phyloP scores from a whole-genome alignment of 30 jellyfish, hydroid and myxozoan species.

The Hydra vulgaris region DNA sequence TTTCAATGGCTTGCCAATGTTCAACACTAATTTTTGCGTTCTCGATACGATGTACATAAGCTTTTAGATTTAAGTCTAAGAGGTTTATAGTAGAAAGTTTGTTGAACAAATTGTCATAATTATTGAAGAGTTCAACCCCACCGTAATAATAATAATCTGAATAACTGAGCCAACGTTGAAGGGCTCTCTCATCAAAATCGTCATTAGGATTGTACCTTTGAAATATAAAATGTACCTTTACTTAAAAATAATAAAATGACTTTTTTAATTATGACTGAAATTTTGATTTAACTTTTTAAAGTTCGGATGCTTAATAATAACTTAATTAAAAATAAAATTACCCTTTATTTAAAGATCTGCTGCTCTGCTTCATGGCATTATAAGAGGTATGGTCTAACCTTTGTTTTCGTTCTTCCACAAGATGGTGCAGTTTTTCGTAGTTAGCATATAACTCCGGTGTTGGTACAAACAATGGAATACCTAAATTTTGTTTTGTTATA shows the following conservation, averaged over 20 bases:
- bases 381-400: not conserved
- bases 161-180: not conserved
- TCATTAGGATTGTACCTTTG: conserved; percentile 1
- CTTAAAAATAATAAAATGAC: not conserved
- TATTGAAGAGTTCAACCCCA: not conserved
- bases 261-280: too few relatives aligned
- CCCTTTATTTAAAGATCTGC: not conserved
- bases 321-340: too few relatives aligned
- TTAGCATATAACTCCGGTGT: not conserved
- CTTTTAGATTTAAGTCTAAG: not conserved
- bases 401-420: not conserved
- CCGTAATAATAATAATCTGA: conserved; percentile 1
- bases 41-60: not conserved
- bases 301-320: too few relatives aligned
- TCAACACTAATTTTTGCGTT: not conserved
- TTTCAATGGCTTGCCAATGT: conserved; percentile 1
- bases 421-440: not conserved
- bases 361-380: not conserved
- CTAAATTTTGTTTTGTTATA: too few relatives aligned
- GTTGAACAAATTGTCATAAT: not conserved
- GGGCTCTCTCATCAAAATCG: conserved; percentile 5
- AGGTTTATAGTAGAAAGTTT: not conserved
- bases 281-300: too few relatives aligned
- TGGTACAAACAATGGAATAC: conserved; percentile 4
- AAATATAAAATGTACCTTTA: not conserved